Base-by-base conservation (phyloP, 2,888 invertebrate species). In the Aproaerema taeniolella region DNA sequence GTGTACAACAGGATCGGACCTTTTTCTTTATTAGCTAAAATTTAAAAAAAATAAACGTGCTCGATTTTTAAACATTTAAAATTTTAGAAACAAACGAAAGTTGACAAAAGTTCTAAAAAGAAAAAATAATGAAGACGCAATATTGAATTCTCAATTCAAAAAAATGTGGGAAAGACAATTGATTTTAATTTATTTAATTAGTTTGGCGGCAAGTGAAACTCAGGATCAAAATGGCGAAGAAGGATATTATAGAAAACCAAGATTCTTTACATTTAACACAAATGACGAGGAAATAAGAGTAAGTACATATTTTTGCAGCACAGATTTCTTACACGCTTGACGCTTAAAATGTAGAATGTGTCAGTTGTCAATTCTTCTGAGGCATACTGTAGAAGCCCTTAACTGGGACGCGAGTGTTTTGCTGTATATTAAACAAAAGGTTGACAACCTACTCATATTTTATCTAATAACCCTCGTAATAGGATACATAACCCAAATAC, bases 221-320 rank as follows among this genome's bases (percentile, higher is more conserved):
- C 43, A 41, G 31, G 46, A 42, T 12, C 55, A 39, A 20, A 45
- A 50, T 39, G 46, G 45, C 10, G 7, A 12, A 13, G 16, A 35
- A 15, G 33, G 9, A 17, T 11, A 12, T 2, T 38, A 50, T 3
- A 60, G 78, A 36, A 63, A 72, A 36, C 56, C 80, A 2, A 82
- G 85, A 46, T 72, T 90, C 29, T 68, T 91, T 35, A 81, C 88
- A 1, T 91, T 91, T 50, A 82, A 91, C 51, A 79, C 88, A 0
- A 58, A 73, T 1, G 75, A 88, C 9, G 82, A 88, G 8, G 87
- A 89, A 47, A 78, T 91, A 31, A 70, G 67, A 40, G 91, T 91
- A 58, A 88, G 89, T 15, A 0, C n/a, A 16, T 39, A n/a, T n/a
- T n/a, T n/a, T n/a, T n/a, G n/a, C n/a, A n/a, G n/a, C n/a, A n/a